Base-by-base conservation (phyloP, 2,888 invertebrate genomes). In the Cataglyphis altisquamis region DNA sequence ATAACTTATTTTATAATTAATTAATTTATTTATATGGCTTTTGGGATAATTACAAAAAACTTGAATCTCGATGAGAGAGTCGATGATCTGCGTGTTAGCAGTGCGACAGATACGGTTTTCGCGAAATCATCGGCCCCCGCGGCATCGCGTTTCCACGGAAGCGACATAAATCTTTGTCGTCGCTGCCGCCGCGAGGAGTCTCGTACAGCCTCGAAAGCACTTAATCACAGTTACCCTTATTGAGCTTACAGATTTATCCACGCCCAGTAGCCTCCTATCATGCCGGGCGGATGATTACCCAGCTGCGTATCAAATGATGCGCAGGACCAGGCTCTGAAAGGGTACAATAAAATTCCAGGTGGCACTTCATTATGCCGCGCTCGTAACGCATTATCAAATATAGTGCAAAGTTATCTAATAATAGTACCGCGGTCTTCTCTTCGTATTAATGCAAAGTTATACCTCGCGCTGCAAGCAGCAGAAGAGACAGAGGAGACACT, bases 201-300 rank as follows among this genome's bases (percentile, higher is more conserved):
- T 90, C 85, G 90, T 88, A 89, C 87, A 83, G 82, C 78, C 86
- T 90, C 86, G 87, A 90, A 91, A 90, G 90, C 89, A 91, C 90
- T 91, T 91, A 90, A 92, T 92, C 92, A 92, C 89, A 84, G 91
- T 91, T 92, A 91, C 89, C 90, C 89, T 90, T 90, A 87, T 90
- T 90, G 89, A 90, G 91, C 90, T 91, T 89, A 90, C 90, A 92
- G 93, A 93, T 94, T 93, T 92, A 93, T 94, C 93, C 92, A 94
- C 93, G 93, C 93, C 93, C 94, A 93, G 94, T 94, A 94, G 94
- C 93, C 91, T 92, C 90, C 92, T 92, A 93, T 94, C 93, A 90
- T 91, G 87, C 91, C 90, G 90, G 89, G 89, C 91, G 89, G 90
- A 94, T 93, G 93, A 94, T 94, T 94, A 93, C 92, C 91, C 91